phyloP scores from a whole-genome alignment of 2,888 invertebrate genomes.

The Timandra comae region DNA sequence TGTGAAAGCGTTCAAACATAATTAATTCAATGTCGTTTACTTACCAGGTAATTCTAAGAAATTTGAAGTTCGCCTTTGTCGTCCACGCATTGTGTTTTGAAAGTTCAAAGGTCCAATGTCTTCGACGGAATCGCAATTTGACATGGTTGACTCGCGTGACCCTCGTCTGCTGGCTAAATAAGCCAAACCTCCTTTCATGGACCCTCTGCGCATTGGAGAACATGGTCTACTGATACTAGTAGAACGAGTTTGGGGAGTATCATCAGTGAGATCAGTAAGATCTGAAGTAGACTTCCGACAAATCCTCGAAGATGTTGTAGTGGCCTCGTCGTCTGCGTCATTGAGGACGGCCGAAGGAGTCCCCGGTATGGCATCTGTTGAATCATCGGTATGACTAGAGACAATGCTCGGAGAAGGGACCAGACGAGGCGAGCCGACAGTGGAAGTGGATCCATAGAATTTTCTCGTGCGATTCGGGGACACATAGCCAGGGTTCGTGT shows the following conservation, averaged over 20 bases:
- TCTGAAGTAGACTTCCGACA: slow-evolving; percentile 88
- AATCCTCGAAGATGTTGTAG: slow-evolving; percentile 63
- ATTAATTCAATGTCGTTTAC: slow-evolving; percentile 21
- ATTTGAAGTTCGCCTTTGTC: slow-evolving; percentile 89
- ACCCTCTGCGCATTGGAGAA: slow-evolving; percentile 82
- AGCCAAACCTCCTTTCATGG: slow-evolving; percentile 82
- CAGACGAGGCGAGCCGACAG: slow-evolving; percentile 60
- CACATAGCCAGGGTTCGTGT: slow-evolving; percentile 79
- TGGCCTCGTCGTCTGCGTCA: slow-evolving; percentile 66
- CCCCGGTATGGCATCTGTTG: slow-evolving; percentile 57
- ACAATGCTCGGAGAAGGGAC: slow-evolving; percentile 68
- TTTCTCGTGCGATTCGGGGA: slow-evolving; percentile 67
- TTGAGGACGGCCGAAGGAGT: slow-evolving; percentile 59
- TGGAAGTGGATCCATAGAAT: slow-evolving; percentile 62
- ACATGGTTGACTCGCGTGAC: slow-evolving; percentile 86
- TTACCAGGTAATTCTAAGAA: slow-evolving; percentile 91
- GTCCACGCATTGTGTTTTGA: slow-evolving; percentile 84
- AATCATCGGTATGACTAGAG: slow-evolving; percentile 69
- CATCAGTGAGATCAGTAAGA: slow-evolving; percentile 78
- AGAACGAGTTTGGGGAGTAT: slow-evolving; percentile 77
- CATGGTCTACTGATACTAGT: slow-evolving; percentile 79
- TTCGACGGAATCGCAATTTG: slow-evolving; percentile 80
- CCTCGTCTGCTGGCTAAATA: slow-evolving; percentile 91
- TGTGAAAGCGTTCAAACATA: no score
- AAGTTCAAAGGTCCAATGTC: slow-evolving; percentile 89